These are phyloP conservation scores for Todiramphus chloris DNA, from an alignment of 2,113 vertebrate species.

Conservation along the genomic window DNA sequence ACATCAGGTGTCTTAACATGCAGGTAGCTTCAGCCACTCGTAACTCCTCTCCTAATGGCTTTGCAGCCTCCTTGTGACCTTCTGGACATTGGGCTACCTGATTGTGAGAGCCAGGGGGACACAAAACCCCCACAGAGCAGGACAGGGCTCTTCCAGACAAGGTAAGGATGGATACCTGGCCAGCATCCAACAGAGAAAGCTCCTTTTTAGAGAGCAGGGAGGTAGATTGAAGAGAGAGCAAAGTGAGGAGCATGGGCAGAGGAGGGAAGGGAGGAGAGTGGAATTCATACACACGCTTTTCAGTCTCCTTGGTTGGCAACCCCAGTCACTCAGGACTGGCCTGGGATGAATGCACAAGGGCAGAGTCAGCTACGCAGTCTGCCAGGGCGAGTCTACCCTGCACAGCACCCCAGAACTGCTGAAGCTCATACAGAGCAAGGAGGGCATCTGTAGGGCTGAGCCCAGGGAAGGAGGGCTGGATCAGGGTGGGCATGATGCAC, in stretches of 20 bases:
- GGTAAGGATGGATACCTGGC: neutral
- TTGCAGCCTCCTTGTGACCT: neutral
- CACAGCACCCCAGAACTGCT: neutral
- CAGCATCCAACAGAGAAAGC: neutral
- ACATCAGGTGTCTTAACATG: neutral
- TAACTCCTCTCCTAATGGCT: neutral
- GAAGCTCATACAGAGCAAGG: neutral
- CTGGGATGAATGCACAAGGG: neutral
- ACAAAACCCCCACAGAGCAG: neutral
- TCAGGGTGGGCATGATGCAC: rapidly evolving
- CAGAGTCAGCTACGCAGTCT: neutral
- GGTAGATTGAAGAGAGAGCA: neutral
- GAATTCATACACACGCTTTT: neutral
- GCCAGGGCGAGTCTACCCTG: neutral
- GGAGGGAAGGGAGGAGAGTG: neutral
- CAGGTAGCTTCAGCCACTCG: neutral
- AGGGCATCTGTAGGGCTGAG: neutral
- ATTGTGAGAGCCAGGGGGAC: neutral
- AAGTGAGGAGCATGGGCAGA: neutral
- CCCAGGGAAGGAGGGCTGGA: neutral
- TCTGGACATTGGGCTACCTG: neutral
- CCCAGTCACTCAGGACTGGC: neutral
- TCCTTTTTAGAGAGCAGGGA: neutral
- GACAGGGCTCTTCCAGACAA: neutral
- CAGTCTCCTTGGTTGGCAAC: neutral